Evolutionary conservation across 30 jellyfish, hydroid and myxozoan genomes (phyloP).

Genomic region (Clytia hemisphaerica): DNA sequence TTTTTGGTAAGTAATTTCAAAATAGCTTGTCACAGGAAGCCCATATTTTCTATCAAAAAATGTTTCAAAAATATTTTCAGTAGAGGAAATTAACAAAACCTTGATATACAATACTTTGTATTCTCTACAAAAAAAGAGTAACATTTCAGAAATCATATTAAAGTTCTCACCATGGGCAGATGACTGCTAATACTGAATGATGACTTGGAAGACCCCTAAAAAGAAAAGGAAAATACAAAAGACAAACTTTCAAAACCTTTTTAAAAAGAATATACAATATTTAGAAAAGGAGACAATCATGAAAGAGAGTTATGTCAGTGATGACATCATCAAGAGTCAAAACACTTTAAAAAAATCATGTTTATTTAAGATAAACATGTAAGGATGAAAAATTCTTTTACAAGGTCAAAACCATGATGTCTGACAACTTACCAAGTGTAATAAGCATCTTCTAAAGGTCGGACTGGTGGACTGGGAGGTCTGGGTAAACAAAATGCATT

Average conservation of each 20-base stretch:
- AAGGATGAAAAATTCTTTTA: too few relatives aligned
- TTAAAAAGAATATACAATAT: background rate
- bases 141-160: background rate
- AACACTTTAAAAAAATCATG: too few relatives aligned
- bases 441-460: conserved; percentile 80
- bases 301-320: too few relatives aligned
- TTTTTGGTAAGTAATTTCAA: too few relatives aligned
- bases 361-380: too few relatives aligned
- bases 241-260: background rate
- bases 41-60: too few relatives aligned
- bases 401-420: too few relatives aligned
- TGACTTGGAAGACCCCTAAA: conserved; percentile 98
- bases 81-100: too few relatives aligned
- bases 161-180: conserved; percentile 83
- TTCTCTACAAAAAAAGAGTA: background rate
- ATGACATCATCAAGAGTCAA: too few relatives aligned
- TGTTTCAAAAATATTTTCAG: too few relatives aligned
- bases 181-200: conserved; percentile 91
- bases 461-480: conserved; percentile 98
- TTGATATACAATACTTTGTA: too few relatives aligned
- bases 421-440: conserved; percentile 60
- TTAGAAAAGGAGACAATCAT: background rate
- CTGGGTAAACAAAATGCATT: conserved; percentile 83
- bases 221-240: background rate
- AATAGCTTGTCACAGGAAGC: too few relatives aligned